Conservation (phyloP, 1,140 invertebrate species). For the Macrosteles quadrilineatus region DNA sequence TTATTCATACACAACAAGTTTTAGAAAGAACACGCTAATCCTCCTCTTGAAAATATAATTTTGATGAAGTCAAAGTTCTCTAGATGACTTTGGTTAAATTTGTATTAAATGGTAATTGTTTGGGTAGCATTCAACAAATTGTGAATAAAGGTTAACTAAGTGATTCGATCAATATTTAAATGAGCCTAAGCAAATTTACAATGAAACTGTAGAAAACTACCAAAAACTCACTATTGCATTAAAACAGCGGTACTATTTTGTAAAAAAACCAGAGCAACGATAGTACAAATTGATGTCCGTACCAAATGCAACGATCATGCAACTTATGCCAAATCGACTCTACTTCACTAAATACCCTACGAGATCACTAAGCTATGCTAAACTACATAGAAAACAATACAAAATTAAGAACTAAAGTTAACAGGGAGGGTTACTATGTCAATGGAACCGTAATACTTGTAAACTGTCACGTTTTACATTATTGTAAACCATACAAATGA, state of each 20-base stretch:
- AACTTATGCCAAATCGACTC: background rate
- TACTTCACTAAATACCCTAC: background rate
- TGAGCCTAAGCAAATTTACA: no score
- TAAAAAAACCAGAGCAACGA: background rate
- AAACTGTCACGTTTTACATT: background rate
- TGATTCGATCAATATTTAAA: no score
- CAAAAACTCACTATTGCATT: no score
- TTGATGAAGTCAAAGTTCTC: no score
- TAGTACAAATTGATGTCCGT: background rate
- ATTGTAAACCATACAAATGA: background rate
- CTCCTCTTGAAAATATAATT: no score
- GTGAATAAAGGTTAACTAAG: no score
- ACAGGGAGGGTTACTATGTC: background rate
- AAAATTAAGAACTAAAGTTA: conserved; percentile 1
- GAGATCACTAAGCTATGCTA: conserved; percentile 5
- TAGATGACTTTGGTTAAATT: no score
- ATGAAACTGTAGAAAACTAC: no score
- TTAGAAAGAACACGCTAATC: no score
- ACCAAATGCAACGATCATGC: background rate
- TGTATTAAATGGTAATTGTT: no score
- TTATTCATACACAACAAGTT: no score
- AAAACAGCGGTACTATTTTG: background rate
- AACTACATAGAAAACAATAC: conserved; percentile 14
- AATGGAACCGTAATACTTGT: background rate
- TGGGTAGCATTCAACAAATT: no score